Evolutionary conservation across 2,797 vertebrate species (phyloP), one percentile per base, ranked within the genome.

Genomic region (Buceros bicornis): DNA sequence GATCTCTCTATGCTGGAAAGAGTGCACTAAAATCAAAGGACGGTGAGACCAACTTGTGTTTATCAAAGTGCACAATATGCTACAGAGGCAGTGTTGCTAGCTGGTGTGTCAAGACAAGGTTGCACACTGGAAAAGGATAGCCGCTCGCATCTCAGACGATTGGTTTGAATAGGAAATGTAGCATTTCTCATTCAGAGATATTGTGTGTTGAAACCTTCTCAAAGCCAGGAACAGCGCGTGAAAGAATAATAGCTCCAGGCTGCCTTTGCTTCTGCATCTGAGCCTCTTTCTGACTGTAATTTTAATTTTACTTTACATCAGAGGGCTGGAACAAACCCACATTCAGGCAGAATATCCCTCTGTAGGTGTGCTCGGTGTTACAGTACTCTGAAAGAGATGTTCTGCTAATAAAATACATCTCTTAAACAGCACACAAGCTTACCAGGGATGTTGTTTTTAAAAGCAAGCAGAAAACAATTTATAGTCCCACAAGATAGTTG

Each of bases 231-330:
- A 64, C 12, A 31, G 16, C 24, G 8, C 53, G 29, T 69, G 45
- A 47, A 89, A 83, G 90, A 86, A 60, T 45, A 48, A 54, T 40
- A 81, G 20, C 37, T 66, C 43, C 2, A 16, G 35, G 53, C 48
- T 71, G 18, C 35, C 13, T 62, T 73, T 94, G 7, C 35, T 67
- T 71, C 47, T 67, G 25, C 45, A 50, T 62, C 42, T 92, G 42
- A 64, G 57, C 16, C 16, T 82, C 33, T 64, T 95, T 87, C 70
- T 66, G 40, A 79, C 17, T 50, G 17, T 73, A 94, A 88, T 93
- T 95, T 70, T 81, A 74, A 69, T 86, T 95, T 85, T 82, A 90
- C 35, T 89, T 92, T 77, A 71, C 43, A 77, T 48, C 35, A 88
- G 74, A 70, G 79, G 43, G 40, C 17, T 87, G 31, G 25, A 93